phyloP scores from a whole-genome alignment of 37 sponge, comb jelly and placozoan genomes.

The Cliona cf. orientalis region DNA sequence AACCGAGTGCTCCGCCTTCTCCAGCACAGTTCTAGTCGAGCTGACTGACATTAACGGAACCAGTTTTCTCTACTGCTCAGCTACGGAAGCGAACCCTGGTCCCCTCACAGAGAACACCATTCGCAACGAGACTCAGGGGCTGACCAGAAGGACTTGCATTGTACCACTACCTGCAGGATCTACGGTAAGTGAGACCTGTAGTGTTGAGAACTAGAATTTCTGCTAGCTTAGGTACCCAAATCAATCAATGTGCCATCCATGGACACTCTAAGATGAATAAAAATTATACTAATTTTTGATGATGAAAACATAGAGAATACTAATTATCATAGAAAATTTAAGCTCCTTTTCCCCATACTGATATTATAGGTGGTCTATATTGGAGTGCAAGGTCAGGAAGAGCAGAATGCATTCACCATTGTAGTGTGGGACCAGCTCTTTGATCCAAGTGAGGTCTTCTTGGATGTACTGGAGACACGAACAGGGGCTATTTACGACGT shows the following conservation, averaged over 20 bases:
- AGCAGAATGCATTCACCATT: slow-evolving; percentile 38
- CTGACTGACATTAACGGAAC: slow-evolving; percentile 66
- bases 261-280: no score
- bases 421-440: slow-evolving; percentile 64
- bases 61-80: slow-evolving; percentile 73
- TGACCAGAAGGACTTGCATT: background rate
- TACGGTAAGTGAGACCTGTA: background rate
- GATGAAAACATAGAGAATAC: no score
- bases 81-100: slow-evolving; percentile 67
- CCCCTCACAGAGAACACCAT: slow-evolving; percentile 59
- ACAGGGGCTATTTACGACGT: slow-evolving; percentile 31
- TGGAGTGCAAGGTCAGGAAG: slow-evolving; percentile 43
- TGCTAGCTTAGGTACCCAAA: no score
- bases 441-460: slow-evolving; percentile 16
- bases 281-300: no score
- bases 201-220: no score
- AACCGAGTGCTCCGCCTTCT: slow-evolving; percentile 61
- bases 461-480: slow-evolving; percentile 32
- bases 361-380: slow-evolving; percentile 62
- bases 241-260: no score
- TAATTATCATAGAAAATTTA: no score
- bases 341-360: no score
- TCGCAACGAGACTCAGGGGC: background rate
- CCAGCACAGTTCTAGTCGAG: slow-evolving; percentile 68
- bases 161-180: background rate